Evolutionary conservation across 2,888 invertebrate species (phyloP), one percentile per base, ranked within the genome.

Genomic region (Oegoconia quadripuncta): DNA sequence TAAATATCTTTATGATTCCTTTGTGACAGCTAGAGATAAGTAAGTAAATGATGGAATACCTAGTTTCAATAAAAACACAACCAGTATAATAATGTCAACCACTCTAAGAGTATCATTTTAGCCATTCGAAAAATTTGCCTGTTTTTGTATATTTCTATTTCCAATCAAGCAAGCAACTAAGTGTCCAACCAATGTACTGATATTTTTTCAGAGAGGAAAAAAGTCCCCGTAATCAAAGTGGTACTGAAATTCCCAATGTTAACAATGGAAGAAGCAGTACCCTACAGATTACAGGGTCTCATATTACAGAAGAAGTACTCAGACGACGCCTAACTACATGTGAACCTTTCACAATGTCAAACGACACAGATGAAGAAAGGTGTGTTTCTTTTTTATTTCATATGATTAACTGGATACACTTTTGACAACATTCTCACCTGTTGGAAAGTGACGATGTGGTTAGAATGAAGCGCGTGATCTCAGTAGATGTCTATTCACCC

Each of bases 1-100:
- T 56, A 92, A 90, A 71, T 88, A 84, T 44, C 64, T 88, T 2
- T 88, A 90, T 67, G 91, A 91, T 45, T 87, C 88, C 44, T 88
- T 88, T 74, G 86, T 88, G 9, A 86, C 86, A 34, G 79, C 88
- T 15, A 61, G 83, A 51, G 87, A 87, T 25, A 86, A 87, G 87
- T 84, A 65, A 69, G 76, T 63, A n/a, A 23, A 13, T n/a, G 11
- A 16, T 9, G 2, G 3, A 18, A 8, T 20, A n/a, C n/a, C n/a
- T n/a, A n/a, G n/a, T n/a, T n/a, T n/a, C n/a, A n/a, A 8, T 5
- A 7, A 2, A 14, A 29, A 29, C n/a, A 15, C 7, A n/a, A 16
- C 12, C 6, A 25, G 12, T 29, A 28, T 7, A 34, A 29, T 29
- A 14, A 15, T 1, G n/a, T 9, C 18, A 28, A 35, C 17, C 7